A percentile compares a stretch with the other conserved stretches of the same genome.
These are phyloP conservation scores for Synanceia verrucosa DNA, from an alignment of 2,797 vertebrate species.

Conservation along the genomic window DNA sequence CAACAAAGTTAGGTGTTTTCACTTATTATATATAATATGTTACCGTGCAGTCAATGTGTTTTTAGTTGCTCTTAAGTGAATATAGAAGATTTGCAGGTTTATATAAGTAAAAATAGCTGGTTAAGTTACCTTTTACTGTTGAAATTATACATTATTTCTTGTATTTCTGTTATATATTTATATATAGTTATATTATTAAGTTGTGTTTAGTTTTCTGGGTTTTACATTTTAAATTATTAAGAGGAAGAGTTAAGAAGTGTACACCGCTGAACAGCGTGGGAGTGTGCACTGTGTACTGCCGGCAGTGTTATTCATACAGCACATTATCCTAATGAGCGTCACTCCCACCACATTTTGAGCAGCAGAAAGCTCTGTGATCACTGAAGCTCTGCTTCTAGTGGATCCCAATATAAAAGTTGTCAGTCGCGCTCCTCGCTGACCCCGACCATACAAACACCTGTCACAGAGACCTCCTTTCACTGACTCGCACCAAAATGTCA, in stretches of 20 bases:
- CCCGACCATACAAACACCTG: constrained; percentile 22
- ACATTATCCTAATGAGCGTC: constrained; percentile 64
- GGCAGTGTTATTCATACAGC: constrained; percentile 52
- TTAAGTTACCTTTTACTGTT: background rate
- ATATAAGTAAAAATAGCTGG: background rate
- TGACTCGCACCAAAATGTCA: background rate
- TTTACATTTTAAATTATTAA: background rate
- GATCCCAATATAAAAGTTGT: constrained; percentile 58
- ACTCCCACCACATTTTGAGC: constrained; percentile 53
- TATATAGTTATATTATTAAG: no score
- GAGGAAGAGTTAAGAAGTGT: background rate
- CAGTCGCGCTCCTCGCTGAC: constrained; percentile 43
- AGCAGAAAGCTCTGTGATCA: constrained; percentile 58
- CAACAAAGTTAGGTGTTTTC: no score
- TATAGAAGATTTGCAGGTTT: background rate
- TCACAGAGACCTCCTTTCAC: constrained; percentile 34
- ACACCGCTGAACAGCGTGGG: constrained; percentile 26
- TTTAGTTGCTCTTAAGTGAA: background rate
- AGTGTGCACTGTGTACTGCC: constrained; percentile 25
- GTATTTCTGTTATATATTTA: background rate
- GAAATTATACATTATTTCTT: background rate
- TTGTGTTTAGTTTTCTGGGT: background rate
- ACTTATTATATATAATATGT: no score
- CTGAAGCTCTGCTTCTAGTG: constrained; percentile 47
- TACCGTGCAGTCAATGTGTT: background rate